phyloP scores from a whole-genome alignment of 2,888 invertebrate genomes.

The Macrosiphum euphorbiae region DNA sequence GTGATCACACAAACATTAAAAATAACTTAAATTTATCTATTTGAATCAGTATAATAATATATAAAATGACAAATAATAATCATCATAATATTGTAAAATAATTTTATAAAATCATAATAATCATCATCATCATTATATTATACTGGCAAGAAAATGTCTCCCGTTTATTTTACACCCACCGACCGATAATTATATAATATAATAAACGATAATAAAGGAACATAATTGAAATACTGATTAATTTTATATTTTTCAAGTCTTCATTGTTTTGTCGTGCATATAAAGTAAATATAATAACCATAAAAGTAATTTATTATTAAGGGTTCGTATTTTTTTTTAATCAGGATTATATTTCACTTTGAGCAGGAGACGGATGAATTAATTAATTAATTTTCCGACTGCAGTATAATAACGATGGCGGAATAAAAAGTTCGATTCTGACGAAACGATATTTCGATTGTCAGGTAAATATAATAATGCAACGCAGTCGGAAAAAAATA shows the following conservation, averaged over 20 bases:
- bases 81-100: not conserved
- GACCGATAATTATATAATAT: not conserved
- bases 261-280: conserved; percentile 29
- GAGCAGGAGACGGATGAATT: not conserved
- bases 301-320: conserved; percentile 19
- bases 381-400: conserved; percentile 44
- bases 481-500: conserved; percentile 16
- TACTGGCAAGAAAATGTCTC: not conserved
- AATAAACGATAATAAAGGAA: not conserved
- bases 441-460: conserved; percentile 35
- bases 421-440: conserved; percentile 41
- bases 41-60: not conserved
- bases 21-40: not conserved
- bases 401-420: not conserved
- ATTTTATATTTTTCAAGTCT: not conserved
- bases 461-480: conserved; percentile 52
- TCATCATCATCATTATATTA: not conserved
- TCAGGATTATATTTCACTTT: conserved; percentile 15
- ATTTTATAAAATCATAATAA: not conserved
- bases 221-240: conserved; percentile 16
- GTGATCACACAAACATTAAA: not conserved
- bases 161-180: not conserved
- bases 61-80: not conserved
- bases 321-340: conserved; percentile 21
- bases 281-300: conserved; percentile 15